Percentiles rank a stretch among this genome's conserved stretches.
Evolutionary conservation across 2,888 invertebrate species (phyloP).

Genomic region (Melinaea marsaeus): DNA sequence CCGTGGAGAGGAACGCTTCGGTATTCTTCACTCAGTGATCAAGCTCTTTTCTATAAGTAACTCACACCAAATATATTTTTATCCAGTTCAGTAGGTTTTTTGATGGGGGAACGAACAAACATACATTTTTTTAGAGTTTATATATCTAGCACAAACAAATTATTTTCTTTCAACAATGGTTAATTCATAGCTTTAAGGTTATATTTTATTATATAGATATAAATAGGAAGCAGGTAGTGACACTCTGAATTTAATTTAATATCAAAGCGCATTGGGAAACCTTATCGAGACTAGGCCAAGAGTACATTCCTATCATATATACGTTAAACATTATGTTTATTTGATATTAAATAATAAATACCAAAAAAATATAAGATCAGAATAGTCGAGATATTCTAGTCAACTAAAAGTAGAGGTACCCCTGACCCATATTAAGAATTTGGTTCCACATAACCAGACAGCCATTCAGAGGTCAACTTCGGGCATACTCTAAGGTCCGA

Average conservation of each 20-base stretch:
- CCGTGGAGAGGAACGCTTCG: no score
- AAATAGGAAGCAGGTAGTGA: neutral
- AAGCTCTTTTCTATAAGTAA: no score
- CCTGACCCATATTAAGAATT: constrained; percentile 5
- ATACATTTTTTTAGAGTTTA: no score
- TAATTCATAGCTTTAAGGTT: no score
- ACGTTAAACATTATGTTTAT: neutral
- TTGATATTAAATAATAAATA: neutral
- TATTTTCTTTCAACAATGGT: no score
- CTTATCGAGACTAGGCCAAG: neutral
- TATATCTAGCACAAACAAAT: no score
- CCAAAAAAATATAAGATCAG: neutral
- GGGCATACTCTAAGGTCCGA: constrained; percentile 8
- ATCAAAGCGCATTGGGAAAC: constrained; percentile 4
- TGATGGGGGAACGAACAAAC: no score
- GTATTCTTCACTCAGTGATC: no score
- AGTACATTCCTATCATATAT: constrained; percentile 1
- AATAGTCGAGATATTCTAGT: neutral
- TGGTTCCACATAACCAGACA: constrained; percentile 10
- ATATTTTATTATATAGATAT: no score
- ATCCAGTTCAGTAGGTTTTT: no score
- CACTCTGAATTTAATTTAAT: constrained; percentile 1
- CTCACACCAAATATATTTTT: no score
- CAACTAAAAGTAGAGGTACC: neutral
- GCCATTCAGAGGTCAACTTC: constrained; percentile 8